phyloP scores from a whole-genome alignment of 2,113 vertebrate genomes.

The Colossoma macropomum region DNA sequence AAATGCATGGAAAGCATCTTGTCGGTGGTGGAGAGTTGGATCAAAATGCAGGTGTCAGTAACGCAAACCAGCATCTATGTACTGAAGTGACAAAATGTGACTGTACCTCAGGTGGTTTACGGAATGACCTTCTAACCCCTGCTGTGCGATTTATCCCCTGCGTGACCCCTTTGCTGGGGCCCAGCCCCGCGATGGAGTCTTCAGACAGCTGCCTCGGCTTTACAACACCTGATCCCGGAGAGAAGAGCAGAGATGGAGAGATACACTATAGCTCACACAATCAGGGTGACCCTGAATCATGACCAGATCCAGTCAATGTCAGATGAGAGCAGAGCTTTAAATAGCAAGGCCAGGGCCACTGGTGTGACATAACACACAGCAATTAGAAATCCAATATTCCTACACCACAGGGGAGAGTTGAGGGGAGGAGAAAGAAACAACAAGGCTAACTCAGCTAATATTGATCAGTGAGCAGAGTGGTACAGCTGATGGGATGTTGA shows the following conservation, averaged over 20 bases:
- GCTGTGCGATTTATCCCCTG: constrained; percentile 92
- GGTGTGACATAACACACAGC: constrained; percentile 53
- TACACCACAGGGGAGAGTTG: constrained; percentile 7
- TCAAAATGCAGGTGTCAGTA: too few relatives aligned
- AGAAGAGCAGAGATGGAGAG: constrained; percentile 11
- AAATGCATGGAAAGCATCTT: not conserved
- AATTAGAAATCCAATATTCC: constrained; percentile 58
- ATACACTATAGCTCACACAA: not conserved
- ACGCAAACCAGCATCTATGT: not conserved
- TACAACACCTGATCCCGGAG: constrained; percentile 81
- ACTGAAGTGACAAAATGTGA: not conserved
- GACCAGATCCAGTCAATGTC: constrained; percentile 29
- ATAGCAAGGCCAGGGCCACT: constrained; percentile 51
- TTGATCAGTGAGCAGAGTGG: constrained; percentile 43
- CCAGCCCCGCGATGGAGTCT: constrained; percentile 85
- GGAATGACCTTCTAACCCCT: constrained; percentile 95
- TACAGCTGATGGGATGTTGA: constrained; percentile 41
- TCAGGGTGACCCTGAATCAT: constrained; percentile 56
- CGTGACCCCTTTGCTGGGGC: constrained; percentile 89
- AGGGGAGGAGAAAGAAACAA: constrained; percentile 31
- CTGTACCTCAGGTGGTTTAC: constrained; percentile 92
- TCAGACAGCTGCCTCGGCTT: constrained; percentile 91
- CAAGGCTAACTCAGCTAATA: constrained; percentile 49
- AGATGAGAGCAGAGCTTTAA: constrained; percentile 55
- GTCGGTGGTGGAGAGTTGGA: not conserved